Evolutionary conservation across 2,888 invertebrate species (phyloP), one percentile per base, ranked within the genome.

Genomic region (Leptogaster cylindrica): DNA sequence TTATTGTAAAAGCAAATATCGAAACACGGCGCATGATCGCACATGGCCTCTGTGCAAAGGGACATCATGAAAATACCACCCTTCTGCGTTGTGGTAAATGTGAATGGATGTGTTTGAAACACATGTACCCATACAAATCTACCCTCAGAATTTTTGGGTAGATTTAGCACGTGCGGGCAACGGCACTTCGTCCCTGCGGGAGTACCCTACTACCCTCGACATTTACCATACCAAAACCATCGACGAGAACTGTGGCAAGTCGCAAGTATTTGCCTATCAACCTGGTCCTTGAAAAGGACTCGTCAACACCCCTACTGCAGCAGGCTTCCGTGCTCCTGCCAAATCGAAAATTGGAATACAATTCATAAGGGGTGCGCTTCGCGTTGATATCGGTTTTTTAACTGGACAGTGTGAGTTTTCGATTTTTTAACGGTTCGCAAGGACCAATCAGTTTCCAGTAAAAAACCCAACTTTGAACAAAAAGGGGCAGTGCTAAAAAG

Each of bases 211-310:
- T 36, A 55, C 16, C 36, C 36, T 55, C 33, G 18, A 23, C 6
- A 10, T 18, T 52, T 55, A 36, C 36, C 8, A 55, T 55, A 8
- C 6, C 18, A 55, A 31, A 36, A 55, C 20, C 18, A 33, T 31
- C 18, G 12, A n/a, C 14, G 27, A 27, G 28, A 55, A 46, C 2
- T 16, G n/a, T n/a, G 8, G 36, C n/a, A n/a, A n/a, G n/a, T n/a
- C n/a, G n/a, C 6, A 36, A 3, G 20, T 3, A 55, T 55, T 55
- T 55, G 55, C 55, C 55, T 55, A 55, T 55, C 55, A 55, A 55
- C 31, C 6, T 16, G 14, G 7, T 51, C 36, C 16, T n/a, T 55
- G 23, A 36, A 10, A 23, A 33, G 55, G 55, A 36, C 36, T 23
- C 36, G 23, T 36, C 18, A 36, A 55, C 55, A 55, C 55, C 55